These are phyloP conservation scores for Vespertilio murinus DNA, from an alignment of 2,797 vertebrate species.

Conservation along the genomic window DNA sequence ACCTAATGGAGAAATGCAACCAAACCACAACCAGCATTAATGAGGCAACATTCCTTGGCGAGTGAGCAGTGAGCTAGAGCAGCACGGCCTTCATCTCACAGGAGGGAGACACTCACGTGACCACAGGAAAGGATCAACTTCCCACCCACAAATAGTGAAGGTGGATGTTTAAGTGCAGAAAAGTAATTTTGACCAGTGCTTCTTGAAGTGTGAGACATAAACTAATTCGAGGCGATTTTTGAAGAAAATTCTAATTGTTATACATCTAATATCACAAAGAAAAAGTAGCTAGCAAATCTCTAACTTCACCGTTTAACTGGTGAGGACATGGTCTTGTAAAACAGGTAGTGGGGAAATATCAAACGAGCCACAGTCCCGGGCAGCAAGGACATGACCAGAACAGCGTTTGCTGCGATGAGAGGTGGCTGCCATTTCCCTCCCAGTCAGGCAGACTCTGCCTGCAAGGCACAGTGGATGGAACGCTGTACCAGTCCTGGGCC, in stretches of 20 bases:
- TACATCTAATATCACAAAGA: accelerated
- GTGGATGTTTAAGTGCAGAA: too few species aligned
- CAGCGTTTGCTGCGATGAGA: not conserved
- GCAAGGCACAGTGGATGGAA: not conserved
- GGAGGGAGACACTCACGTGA: not conserved
- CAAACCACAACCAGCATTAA: not conserved
- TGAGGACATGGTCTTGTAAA: not conserved
- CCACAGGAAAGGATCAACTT: too few species aligned
- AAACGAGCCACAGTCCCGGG: accelerated
- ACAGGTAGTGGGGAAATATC: too few species aligned
- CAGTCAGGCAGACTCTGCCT: not conserved
- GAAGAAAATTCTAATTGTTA: not conserved
- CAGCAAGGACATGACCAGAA: not conserved
- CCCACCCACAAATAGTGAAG: not conserved
- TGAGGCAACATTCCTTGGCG: accelerated
- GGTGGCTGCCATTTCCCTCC: not conserved
- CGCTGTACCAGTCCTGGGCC: not conserved
- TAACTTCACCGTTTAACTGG: not conserved
- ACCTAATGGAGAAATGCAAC: slow-evolving; percentile 68
- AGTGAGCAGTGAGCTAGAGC: not conserved
- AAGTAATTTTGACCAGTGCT: too few species aligned
- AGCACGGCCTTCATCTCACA: not conserved
- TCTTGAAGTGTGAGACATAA: not conserved
- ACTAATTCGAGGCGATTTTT: not conserved
- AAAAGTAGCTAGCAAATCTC: not conserved